Conservation (phyloP, 2,797 vertebrate species). For the Pseudochirops corinnae region DNA sequence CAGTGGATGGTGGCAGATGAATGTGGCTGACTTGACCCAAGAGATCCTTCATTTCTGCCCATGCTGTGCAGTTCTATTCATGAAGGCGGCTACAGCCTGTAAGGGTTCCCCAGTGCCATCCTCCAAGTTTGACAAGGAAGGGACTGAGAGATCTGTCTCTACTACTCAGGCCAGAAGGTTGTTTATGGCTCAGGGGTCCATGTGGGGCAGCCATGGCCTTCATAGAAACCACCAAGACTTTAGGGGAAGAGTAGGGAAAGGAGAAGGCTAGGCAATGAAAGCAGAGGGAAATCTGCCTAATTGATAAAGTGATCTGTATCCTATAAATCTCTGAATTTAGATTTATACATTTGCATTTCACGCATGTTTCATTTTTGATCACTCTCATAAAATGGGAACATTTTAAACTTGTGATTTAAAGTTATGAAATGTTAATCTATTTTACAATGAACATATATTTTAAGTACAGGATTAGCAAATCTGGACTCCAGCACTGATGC, state of each 20-base stretch:
- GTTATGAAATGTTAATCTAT: conserved; percentile 71
- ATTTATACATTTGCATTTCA: conserved; percentile 47
- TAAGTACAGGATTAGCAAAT: conserved; percentile 69
- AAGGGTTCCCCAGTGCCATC: not conserved
- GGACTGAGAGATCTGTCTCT: not conserved
- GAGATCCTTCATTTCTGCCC: not conserved
- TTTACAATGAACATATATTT: conserved; percentile 69
- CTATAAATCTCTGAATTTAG: not conserved
- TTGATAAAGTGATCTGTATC: conserved; percentile 3
- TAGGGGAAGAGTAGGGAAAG: not conserved
- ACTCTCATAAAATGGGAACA: conserved; percentile 64
- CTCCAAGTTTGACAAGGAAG: no score
- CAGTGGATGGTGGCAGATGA: not conserved
- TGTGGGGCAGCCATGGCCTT: not conserved
- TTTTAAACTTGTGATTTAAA: conserved; percentile 43
- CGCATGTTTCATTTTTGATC: conserved; percentile 65
- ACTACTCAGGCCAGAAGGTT: rapidly evolving
- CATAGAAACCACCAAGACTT: not conserved
- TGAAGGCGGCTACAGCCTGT: rapidly evolving
- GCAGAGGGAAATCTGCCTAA: rapidly evolving
- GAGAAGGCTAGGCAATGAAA: not conserved
- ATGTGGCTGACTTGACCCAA: not conserved
- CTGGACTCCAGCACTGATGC: conserved; percentile 36
- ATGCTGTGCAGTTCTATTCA: not conserved
- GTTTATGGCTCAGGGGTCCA: not conserved